Conservation (phyloP, 2,888 invertebrate genomes). For the Nematopogon swammerdamellus region DNA sequence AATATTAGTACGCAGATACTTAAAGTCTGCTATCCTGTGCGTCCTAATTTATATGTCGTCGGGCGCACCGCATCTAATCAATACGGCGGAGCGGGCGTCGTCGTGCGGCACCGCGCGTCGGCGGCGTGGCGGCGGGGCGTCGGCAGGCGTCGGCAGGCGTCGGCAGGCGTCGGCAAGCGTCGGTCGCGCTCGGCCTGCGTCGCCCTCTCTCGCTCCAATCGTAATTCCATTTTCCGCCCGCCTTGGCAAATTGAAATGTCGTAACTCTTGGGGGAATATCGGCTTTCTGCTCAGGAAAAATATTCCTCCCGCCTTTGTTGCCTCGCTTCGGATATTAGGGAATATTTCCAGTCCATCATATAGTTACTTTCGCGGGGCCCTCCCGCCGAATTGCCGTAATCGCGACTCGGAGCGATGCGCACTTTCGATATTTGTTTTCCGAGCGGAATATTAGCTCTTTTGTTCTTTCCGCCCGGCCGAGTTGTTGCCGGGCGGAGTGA, state of each 20-base stretch:
- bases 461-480: neutral
- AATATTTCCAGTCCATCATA: slow-evolving; percentile 38
- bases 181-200: slow-evolving; percentile 23
- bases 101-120: slow-evolving; percentile 19
- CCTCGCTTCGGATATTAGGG: slow-evolving; percentile 47
- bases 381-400: slow-evolving; percentile 27
- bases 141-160: slow-evolving; percentile 22
- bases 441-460: neutral
- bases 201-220: slow-evolving; percentile 52
- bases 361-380: neutral
- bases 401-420: slow-evolving; percentile 28
- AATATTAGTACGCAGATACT: slow-evolving; percentile 10
- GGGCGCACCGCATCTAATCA: slow-evolving; percentile 57
- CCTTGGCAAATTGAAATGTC: slow-evolving; percentile 60
- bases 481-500: too few species aligned
- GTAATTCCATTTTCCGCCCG: slow-evolving; percentile 60
- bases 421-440: slow-evolving; percentile 17
- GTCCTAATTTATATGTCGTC: slow-evolving; percentile 57
- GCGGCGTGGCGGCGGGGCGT: slow-evolving; percentile 42
- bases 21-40: slow-evolving; percentile 43
- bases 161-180: slow-evolving; percentile 24
- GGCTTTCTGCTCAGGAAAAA: slow-evolving; percentile 56
- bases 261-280: slow-evolving; percentile 59
- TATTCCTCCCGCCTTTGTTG: slow-evolving; percentile 52
- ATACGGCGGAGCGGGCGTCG: slow-evolving; percentile 27